Conservation (phyloP, 2,113 vertebrate species). For the Lasiurus borealis region DNA sequence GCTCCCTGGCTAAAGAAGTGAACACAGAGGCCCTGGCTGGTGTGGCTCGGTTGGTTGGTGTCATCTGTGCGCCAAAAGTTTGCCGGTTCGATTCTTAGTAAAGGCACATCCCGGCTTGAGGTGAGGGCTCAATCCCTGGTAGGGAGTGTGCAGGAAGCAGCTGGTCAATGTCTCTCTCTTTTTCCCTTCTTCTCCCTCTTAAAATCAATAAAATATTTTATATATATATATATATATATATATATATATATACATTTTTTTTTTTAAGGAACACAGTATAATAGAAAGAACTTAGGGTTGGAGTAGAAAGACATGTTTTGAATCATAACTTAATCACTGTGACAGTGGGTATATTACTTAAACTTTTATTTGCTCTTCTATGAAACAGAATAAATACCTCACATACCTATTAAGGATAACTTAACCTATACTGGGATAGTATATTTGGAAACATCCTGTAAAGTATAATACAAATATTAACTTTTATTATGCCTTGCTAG, state of each 20-base stretch:
- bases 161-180: background rate
- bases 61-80: background rate
- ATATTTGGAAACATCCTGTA: background rate
- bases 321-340: background rate
- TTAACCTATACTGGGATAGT: background rate
- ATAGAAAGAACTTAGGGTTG: background rate
- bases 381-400: slow-evolving; percentile 10
- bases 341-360: background rate
- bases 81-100: background rate
- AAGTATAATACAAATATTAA: slow-evolving; percentile 20
- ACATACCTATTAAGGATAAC: background rate
- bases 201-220: background rate
- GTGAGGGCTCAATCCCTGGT: background rate
- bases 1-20: background rate
- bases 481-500: slow-evolving; percentile 19
- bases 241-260: no score
- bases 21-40: background rate
- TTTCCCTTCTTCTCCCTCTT: background rate
- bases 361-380: slow-evolving; percentile 10
- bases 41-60: background rate
- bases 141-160: background rate
- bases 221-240: no score
- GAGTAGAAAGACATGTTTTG: background rate
- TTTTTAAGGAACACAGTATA: background rate
- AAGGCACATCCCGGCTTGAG: background rate